phyloP scores from a whole-genome alignment of 1,140 invertebrate species.

The Tetramorium parvispinum region DNA sequence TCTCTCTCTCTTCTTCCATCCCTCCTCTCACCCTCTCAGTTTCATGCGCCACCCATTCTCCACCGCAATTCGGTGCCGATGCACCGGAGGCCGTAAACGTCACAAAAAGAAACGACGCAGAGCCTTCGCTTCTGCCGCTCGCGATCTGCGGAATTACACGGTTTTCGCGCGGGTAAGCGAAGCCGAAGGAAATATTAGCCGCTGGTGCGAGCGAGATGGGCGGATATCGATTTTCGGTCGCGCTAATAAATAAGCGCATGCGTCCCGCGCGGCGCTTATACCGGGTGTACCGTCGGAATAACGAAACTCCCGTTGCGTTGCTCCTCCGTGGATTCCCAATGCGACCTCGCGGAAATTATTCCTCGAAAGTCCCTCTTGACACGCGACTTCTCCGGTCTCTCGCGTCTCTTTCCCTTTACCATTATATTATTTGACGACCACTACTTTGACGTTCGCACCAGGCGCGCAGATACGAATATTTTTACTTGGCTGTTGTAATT shows the following conservation, averaged over 20 bases:
- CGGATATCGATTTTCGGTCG: constrained; percentile 81
- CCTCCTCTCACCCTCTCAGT: not conserved
- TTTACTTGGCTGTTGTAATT: not conserved
- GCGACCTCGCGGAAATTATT: constrained; percentile 16
- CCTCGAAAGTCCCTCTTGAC: constrained; percentile 21
- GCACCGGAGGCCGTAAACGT: constrained; percentile 16
- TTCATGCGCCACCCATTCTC: not conserved
- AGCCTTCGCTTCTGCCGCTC: constrained; percentile 14
- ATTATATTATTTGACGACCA: constrained; percentile 2
- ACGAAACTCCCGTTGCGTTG: constrained; percentile 26
- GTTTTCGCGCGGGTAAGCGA: constrained; percentile 64
- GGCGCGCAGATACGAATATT: not conserved
- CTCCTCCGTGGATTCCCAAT: constrained; percentile 22
- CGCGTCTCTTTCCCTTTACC: not conserved
- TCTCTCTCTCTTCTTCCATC: not conserved
- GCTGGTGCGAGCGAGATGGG: constrained; percentile 64
- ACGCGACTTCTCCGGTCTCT: not conserved
- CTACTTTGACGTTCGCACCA: not conserved
- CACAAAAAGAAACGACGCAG: constrained; percentile 34
- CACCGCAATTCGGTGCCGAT: constrained; percentile 39
- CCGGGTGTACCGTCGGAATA: constrained; percentile 25
- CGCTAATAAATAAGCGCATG: constrained; percentile 81
- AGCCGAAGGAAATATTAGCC: constrained; percentile 76
- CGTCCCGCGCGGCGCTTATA: constrained; percentile 68
- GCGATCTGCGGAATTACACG: constrained; percentile 50